Evolutionary conservation across 2,113 vertebrate genomes (phyloP).

Genomic region (Oenanthe melanoleuca): DNA sequence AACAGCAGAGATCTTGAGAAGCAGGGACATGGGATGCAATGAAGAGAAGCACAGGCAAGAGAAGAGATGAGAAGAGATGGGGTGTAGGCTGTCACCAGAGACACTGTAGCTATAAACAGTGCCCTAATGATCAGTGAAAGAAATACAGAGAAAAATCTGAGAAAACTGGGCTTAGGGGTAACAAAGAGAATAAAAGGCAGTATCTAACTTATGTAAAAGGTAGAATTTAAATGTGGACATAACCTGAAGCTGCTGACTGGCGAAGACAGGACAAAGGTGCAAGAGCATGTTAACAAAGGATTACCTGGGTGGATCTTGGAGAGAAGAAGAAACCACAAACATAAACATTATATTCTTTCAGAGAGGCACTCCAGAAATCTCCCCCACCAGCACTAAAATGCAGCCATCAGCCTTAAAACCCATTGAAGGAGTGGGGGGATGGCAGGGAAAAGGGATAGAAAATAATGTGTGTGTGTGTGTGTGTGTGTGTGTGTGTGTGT

Average conservation of each 20-base stretch:
- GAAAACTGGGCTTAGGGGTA: neutral
- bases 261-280: neutral
- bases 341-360: neutral
- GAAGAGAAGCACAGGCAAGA: neutral
- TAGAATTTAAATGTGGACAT: neutral
- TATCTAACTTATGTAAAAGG: neutral
- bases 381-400: neutral
- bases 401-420: neutral
- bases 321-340: neutral
- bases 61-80: neutral
- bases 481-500: too few relatives aligned
- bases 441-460: neutral
- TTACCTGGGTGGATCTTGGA: neutral
- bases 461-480: neutral
- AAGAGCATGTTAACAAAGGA: neutral
- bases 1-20: neutral
- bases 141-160: neutral
- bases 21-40: neutral
- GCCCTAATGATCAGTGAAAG: neutral
- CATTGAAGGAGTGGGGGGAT: fast-evolving
- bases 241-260: neutral
- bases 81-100: neutral
- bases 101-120: neutral
- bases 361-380: neutral
- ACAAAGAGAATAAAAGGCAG: neutral